Evolutionary conservation across 2,113 vertebrate species (phyloP), one percentile per base, ranked within the genome.

Genomic region (Lophochroa leadbeateri): DNA sequence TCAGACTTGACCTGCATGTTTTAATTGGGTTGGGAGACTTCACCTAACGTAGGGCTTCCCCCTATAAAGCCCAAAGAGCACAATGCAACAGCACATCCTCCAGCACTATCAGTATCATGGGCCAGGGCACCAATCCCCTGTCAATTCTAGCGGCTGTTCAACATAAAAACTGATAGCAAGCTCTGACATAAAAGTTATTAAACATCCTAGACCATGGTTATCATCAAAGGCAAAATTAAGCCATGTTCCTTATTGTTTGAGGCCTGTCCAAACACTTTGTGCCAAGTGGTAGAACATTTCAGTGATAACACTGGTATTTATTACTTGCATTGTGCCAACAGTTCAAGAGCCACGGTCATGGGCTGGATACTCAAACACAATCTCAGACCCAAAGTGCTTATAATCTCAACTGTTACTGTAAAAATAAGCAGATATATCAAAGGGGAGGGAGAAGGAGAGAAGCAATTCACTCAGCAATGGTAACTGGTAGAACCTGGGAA

Each of bases 1-100:
- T 95, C 89, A 50, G 41, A 92, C 64, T 70, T 91, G 92, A 97
- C 90, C 92, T 96, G 84, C 91, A 81, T 83, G 94, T 94, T 96
- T 96, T 96, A 96, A 96, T 75, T 95, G 81, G 86, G 69, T 76
- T 92, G 78, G 46, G 95, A 91, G 81, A 74, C 86, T 83, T 90
- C 1, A 5, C 67, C 76, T 72, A 39, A 65, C 1, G 68, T 41
- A 60, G 64, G 47, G 55, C 82, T 90, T 57, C 74, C 37, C 2
- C 2, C 74, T 50, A 55, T 4, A 21, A 86, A 92, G 8, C 41
- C 77, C 70, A 43, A 57, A 67, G 82, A 84, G 41, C 71, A 64
- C 44, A 68, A 17, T 29, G 7, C 31, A 74, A 14, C 25, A 6
- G 61, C 92, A 77, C 64, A 77, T 44, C 94, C 74, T 64, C 78